Percentiles rank a stretch among this genome's conserved stretches.
Evolutionary conservation across 2,113 vertebrate genomes (phyloP).

Genomic region (Sturnira hondurensis): DNA sequence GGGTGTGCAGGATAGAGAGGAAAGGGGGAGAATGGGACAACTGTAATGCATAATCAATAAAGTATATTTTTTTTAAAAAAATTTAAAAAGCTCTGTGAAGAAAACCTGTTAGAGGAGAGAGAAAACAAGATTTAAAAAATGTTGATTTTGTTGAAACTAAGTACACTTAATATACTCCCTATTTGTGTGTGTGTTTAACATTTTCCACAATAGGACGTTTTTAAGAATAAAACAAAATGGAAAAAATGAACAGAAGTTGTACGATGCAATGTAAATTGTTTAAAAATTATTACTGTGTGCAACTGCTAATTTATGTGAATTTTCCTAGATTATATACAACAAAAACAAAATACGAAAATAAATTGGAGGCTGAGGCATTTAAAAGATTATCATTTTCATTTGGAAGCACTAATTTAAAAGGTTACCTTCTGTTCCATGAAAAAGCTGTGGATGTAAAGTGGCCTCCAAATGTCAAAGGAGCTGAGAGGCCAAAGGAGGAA

Average conservation of each 20-base stretch:
- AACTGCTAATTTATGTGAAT: neutral
- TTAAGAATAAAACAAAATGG: neutral
- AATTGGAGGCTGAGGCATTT: neutral
- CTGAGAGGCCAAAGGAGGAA: neutral
- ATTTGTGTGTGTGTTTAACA: neutral
- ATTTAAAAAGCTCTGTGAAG: too few species aligned
- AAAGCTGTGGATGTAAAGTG: neutral
- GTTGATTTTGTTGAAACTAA: neutral
- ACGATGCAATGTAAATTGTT: neutral
- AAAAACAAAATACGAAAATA: neutral
- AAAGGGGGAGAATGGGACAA: too few species aligned
- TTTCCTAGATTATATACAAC: neutral
- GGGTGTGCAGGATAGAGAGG: too few species aligned
- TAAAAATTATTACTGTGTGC: neutral
- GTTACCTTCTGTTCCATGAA: neutral
- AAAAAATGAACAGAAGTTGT: neutral
- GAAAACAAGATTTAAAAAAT: slow-evolving; percentile 6
- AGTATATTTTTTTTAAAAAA: too few species aligned
- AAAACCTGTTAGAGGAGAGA: neutral
- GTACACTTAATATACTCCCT: neutral
- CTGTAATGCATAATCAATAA: too few species aligned
- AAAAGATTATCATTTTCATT: slow-evolving; percentile 35
- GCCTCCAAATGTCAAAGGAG: neutral
- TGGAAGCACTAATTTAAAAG: slow-evolving; percentile 24
- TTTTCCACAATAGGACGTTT: neutral